A percentile compares a stretch with the other conserved stretches of the same genome.
phyloP scores from a whole-genome alignment of 2,113 vertebrate species.

The Glareola pratincola region DNA sequence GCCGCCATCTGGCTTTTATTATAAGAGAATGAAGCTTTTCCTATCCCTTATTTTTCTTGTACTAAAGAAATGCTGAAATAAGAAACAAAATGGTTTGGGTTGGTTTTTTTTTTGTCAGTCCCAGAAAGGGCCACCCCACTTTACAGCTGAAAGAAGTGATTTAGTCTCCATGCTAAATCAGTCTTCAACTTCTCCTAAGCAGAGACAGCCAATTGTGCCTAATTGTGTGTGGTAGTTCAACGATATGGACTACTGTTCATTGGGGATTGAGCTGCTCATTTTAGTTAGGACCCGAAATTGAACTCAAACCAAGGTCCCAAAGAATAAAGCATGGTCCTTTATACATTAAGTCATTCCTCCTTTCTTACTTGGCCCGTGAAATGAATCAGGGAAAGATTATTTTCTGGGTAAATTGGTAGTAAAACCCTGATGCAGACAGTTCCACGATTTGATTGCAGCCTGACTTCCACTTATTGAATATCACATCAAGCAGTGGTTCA shows the following conservation, averaged over 20 bases:
- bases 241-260: conserved; percentile 54
- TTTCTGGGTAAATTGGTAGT: conserved; percentile 69
- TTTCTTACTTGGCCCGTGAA: conserved; percentile 59
- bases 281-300: conserved; percentile 63
- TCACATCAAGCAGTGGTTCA: conserved; percentile 68
- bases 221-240: conserved; percentile 62
- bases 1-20: conserved; percentile 46
- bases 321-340: conserved; percentile 52
- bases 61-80: conserved; percentile 20
- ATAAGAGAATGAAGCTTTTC: not conserved
- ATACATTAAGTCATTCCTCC: conserved; percentile 46
- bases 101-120: not conserved
- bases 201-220: conserved; percentile 63
- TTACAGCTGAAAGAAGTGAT: conserved; percentile 25
- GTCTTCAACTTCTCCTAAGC: conserved; percentile 48
- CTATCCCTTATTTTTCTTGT: not conserved
- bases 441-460: conserved; percentile 60
- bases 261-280: conserved; percentile 61
- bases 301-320: conserved; percentile 50
- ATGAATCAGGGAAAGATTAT: conserved; percentile 68
- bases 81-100: not conserved
- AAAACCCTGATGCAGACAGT: conserved; percentile 65
- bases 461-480: conserved; percentile 67
- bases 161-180: conserved; percentile 26
- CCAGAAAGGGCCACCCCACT: not conserved